phyloP scores from a whole-genome alignment of 2,797 vertebrate genomes.

The Leuciscus waleckii region DNA sequence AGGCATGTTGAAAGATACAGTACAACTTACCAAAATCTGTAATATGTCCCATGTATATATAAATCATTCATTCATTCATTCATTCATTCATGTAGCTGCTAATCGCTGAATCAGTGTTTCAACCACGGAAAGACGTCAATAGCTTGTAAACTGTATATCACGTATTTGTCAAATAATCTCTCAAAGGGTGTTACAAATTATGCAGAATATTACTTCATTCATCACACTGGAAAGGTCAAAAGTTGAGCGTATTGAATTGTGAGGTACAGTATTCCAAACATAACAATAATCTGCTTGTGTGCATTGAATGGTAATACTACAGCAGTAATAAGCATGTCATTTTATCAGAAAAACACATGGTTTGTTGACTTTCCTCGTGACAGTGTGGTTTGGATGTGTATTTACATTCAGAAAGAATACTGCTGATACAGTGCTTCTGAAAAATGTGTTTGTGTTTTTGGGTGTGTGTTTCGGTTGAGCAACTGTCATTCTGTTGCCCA shows the following conservation, averaged over 20 bases:
- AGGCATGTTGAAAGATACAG: neutral
- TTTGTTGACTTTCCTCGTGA: constrained; percentile 25
- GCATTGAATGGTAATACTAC: neutral
- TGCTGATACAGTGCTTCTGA: constrained; percentile 75
- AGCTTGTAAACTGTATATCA: neutral
- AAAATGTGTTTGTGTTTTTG: constrained; percentile 64
- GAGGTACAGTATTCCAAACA: neutral
- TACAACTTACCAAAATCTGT: neutral
- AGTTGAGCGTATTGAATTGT: neutral
- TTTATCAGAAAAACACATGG: neutral
- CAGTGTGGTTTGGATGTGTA: constrained; percentile 67
- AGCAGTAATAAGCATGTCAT: neutral
- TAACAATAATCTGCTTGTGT: neutral
- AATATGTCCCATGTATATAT: neutral
- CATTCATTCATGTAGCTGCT: no score
- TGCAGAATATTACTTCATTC: neutral
- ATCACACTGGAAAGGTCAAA: neutral
- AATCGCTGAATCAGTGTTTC: neutral
- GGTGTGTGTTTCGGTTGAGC: constrained; percentile 39
- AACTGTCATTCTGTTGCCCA: constrained; percentile 37
- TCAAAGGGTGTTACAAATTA: neutral
- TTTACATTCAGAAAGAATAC: constrained; percentile 71
- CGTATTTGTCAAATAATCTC: neutral
- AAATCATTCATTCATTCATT: no score
- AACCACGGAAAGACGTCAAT: neutral